A percentile compares a stretch with the other conserved stretches of the same genome.
These are phyloP conservation scores for Caenorhabditis drosophilae DNA, from an alignment of 2,888 invertebrate species.

Conservation along the genomic window DNA sequence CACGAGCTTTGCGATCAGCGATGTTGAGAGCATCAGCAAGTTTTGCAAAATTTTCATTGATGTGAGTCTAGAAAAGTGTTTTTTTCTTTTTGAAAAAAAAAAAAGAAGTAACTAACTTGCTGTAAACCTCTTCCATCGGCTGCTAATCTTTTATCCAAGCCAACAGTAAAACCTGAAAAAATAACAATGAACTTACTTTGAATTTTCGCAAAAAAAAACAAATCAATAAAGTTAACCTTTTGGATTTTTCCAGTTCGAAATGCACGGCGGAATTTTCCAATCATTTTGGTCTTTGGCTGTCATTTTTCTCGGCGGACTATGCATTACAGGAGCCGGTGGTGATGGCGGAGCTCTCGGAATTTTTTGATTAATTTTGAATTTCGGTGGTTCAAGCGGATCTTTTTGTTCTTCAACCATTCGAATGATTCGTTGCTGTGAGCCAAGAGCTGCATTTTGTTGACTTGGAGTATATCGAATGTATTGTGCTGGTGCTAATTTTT, in stretches of 20 bases:
- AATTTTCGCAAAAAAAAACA: constrained; percentile 5
- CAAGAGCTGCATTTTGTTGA: constrained; percentile 76
- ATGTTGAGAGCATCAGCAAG: constrained; percentile 96
- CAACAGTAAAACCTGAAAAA: constrained; percentile 86
- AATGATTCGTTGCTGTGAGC: constrained; percentile 95
- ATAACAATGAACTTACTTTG: too few species aligned
- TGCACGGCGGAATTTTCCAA: constrained; percentile 98
- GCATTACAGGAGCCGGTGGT: constrained; percentile 96
- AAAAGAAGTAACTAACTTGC: constrained; percentile 57
- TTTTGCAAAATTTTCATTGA: constrained; percentile 98
- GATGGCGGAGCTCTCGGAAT: constrained; percentile 97
- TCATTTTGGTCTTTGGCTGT: constrained; percentile 98
- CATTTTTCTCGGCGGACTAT: constrained; percentile 92
- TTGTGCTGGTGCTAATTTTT: constrained; percentile 89
- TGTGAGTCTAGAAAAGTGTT: constrained; percentile 79
- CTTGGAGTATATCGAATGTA: constrained; percentile 97
- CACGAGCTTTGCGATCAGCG: constrained; percentile 93
- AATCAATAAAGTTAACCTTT: constrained; percentile 78
- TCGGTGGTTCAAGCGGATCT: constrained; percentile 98
- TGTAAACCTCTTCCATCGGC: constrained; percentile 97
- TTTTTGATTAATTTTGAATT: constrained; percentile 90
- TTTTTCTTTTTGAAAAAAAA: neutral
- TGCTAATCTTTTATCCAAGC: constrained; percentile 93
- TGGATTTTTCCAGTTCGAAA: constrained; percentile 99
- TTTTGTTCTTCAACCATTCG: constrained; percentile 89